Base-by-base conservation (phyloP, 2,113 vertebrate genomes). In the Ptyas mucosa region DNA sequence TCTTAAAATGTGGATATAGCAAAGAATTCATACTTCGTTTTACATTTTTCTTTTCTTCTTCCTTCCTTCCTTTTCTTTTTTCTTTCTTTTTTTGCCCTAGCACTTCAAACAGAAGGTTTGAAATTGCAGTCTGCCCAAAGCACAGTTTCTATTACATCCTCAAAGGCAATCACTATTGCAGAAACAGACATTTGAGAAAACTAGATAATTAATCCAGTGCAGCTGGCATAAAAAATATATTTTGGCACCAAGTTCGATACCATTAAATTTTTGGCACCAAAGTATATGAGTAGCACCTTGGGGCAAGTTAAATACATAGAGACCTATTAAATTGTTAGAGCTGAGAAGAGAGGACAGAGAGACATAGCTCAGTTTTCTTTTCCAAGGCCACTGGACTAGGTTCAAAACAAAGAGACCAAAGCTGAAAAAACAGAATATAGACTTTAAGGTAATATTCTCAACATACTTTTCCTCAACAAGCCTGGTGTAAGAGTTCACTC, bases 241-340 rank as follows among this genome's bases (percentile, higher is more conserved):
- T 96, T 94, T 97, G 97, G 97, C 97, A 96, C 34, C 57, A 94
- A 89, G 23, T 94, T 43, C 94, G 92, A 23, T 94, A 95, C 97
- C 96, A 98, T 98, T 97, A 97, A 97, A 96, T 97, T 94, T 88
- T 97, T 98, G 98, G 97, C 97, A 93, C 92, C 93, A 93, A 94
- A 92, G 86, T n/a, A 90, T 94, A 94, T 51, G 91, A 97, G 75
- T 64, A 96, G 95, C 94, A 95, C 96, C 93, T 94, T 57, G 94
- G 96, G 95, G 96, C 93, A 97, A 96, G 55, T 96, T 87, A 96
- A 97, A 96, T 92, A 96, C 93, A 95, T 93, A 94, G 93, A 96
- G 90, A 53, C 91, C 89, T 92, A 95, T 89, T 91, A 95, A 95
- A 94, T 97, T 95, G 96, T 96, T 94, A 95, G 89, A 95, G 92